Evolutionary conservation across 2,113 vertebrate genomes (phyloP), one percentile per base, ranked within the genome.

Genomic region (Hippocampus abdominalis): DNA sequence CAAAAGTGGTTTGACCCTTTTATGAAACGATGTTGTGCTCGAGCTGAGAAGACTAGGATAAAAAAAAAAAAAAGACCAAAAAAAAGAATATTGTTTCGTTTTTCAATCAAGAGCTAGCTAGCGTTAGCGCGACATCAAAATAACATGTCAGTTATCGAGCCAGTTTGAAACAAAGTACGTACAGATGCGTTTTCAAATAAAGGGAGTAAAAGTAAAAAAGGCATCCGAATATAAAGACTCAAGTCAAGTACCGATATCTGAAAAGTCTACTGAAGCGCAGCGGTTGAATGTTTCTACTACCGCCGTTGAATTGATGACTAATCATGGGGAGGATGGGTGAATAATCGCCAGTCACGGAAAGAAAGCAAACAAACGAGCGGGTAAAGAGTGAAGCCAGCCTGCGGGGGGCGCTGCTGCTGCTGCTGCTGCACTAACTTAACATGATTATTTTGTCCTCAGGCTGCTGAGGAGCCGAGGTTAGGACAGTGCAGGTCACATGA

Each of bases 401-500:
- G 42, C 63, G 46, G 42, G 63, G 63, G 63, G 63, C 63, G 63
- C 63, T 64, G 63, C 13, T 46, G n/a, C 40, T 46, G n/a, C 40
- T 32, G 32, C 27, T 60, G 57, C 57, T 60, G 57, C 27, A 60
- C 27, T 60, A 60, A 60, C 57, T 60, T 60, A 64, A 46, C 63
- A 64, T 64, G 63, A 64, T 46, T 64, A 64, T 67, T 73, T 62
- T 42, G n/a, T 70, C 68, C 21, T 21, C n/a, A 12, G 20, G 40
- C 77, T 72, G 74, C 76, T 80, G 7, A 72, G 66, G 57, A 74
- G 74, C 74, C 74, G 7, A 72, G 66, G 62, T 71, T 63, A 8
- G 71, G 64, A 51, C 53, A 16, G 20, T 6, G 51, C 66, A 39
- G 76, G 66, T 79, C 82, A 81, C 74, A 66, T 81, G 82, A 84